Base-by-base conservation (phyloP, 1,140 invertebrate species). In the Teleopsis dalmanni region DNA sequence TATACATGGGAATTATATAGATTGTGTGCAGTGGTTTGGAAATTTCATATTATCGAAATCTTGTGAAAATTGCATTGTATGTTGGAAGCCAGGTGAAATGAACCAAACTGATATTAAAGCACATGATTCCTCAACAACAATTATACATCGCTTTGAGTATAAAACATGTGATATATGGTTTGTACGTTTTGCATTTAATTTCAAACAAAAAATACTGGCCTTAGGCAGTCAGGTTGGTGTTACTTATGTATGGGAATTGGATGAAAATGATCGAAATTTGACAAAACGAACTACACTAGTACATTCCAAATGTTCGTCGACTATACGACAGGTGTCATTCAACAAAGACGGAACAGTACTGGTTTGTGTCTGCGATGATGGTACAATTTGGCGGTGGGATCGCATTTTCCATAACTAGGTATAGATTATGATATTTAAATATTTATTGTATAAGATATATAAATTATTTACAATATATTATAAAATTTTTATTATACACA, bases 101-200 rank as follows among this genome's bases (percentile, higher is more conserved):
- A 53, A 57, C 13, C 45, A 50, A 31, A 50, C 48, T 0, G 51
- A 51, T 0, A 51, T 57, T 6, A 55, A 47, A 23, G 43, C 57
- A 0, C 65, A 67, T 40, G 66, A 66, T 27, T 57, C 62, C 2
- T 51, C 59, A 2, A 58, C 65, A 1, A 68, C 65, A 0, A 58
- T 71, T 4, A 78, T 97, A 25, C 90, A 95, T 67, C 76, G 89
- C 26, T 95, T 96, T 70, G 91, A 96, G 52, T 93, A 91, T 57
- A 92, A 91, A 61, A 92, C 96, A 62, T 96, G 92, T 71, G 93
- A 96, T 60, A 96, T 98, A 59, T 98, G 95, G 95, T 98, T 97
- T 72, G 90, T 98, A 53, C 75, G 94, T 46, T 97, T 98, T 70
- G 89, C 88, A 0, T 83, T 97, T 68, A 93, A 97, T 73, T 89